A percentile compares a stretch with the other conserved stretches of the same genome.
Evolutionary conservation across 2,888 invertebrate genomes (phyloP).

Genomic region (Archips crataeganus): DNA sequence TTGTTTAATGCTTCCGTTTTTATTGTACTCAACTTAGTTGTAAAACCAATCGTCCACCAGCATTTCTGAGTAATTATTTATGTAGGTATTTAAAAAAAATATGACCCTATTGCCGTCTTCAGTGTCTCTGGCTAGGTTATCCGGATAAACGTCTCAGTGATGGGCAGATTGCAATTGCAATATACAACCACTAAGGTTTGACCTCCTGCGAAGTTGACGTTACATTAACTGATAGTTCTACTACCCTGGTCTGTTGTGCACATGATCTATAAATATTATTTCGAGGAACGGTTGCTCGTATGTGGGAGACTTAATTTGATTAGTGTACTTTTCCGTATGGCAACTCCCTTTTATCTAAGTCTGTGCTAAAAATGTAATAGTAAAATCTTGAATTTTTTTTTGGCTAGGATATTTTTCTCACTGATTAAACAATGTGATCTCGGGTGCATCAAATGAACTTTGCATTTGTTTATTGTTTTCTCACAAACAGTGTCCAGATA

Average conservation of each 20-base stretch:
- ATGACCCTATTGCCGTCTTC: conserved; percentile 33
- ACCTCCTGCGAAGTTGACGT: conserved; percentile 39
- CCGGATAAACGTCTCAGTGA: conserved; percentile 45
- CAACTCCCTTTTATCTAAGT: neutral
- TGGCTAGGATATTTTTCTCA: too few relatives aligned
- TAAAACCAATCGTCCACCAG: neutral
- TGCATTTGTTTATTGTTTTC: neutral
- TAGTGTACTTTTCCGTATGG: conserved; percentile 41
- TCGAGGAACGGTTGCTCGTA: conserved; percentile 56
- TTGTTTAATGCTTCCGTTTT: conserved; percentile 4
- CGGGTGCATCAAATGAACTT: neutral
- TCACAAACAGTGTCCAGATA: neutral
- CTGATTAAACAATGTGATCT: too few relatives aligned
- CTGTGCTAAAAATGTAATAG: too few relatives aligned
- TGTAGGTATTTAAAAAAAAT: conserved; percentile 11
- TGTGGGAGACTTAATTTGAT: conserved; percentile 33
- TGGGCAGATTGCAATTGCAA: conserved; percentile 51
- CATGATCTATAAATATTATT: conserved; percentile 55
- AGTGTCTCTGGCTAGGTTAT: conserved; percentile 53
- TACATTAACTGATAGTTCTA: conserved; percentile 44
- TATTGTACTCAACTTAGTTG: conserved; percentile 19
- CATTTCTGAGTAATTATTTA: conserved; percentile 3
- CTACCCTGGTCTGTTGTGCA: conserved; percentile 50
- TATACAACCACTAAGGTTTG: conserved; percentile 47
- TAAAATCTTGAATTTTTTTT: too few relatives aligned